Conservation (phyloP, 2,113 vertebrate species). For the Cynopterus brachyotis region DNA sequence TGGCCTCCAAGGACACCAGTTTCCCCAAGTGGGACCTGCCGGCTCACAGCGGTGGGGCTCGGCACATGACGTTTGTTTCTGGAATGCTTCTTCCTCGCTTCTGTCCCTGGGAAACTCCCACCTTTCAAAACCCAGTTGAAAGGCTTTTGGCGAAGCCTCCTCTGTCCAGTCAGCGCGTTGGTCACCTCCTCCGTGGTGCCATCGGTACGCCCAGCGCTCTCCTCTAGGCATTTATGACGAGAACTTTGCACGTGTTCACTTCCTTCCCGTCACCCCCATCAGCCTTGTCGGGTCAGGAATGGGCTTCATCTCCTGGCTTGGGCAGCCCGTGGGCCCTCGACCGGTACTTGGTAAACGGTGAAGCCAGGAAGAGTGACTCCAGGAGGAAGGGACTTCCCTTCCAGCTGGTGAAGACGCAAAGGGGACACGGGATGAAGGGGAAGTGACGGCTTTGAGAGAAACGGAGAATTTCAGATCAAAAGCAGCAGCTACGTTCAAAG, state of each 20-base stretch:
- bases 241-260: not conserved
- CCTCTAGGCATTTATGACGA: not conserved
- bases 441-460: not conserved
- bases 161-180: not conserved
- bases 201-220: not conserved
- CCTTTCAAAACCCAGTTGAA: not conserved
- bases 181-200: not conserved
- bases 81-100: not conserved
- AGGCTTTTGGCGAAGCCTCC: not conserved
- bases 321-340: not conserved
- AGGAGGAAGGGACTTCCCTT: slow-evolving; percentile 53
- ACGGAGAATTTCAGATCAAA: slow-evolving; percentile 40
- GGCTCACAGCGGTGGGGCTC: not conserved
- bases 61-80: not conserved
- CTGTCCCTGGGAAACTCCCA: not conserved
- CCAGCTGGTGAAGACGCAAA: slow-evolving; percentile 21
- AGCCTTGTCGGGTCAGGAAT: not conserved
- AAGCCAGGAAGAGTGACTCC: slow-evolving; percentile 33
- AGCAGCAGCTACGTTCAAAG: not conserved
- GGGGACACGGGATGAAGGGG: slow-evolving; percentile 26
- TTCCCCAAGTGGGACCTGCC: not conserved
- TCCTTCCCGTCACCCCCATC: not conserved
- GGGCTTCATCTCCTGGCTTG: not conserved
- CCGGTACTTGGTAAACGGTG: not conserved
- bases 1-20: not conserved